Conservation (phyloP, 2,113 vertebrate genomes). For the Raja brachyura region DNA sequence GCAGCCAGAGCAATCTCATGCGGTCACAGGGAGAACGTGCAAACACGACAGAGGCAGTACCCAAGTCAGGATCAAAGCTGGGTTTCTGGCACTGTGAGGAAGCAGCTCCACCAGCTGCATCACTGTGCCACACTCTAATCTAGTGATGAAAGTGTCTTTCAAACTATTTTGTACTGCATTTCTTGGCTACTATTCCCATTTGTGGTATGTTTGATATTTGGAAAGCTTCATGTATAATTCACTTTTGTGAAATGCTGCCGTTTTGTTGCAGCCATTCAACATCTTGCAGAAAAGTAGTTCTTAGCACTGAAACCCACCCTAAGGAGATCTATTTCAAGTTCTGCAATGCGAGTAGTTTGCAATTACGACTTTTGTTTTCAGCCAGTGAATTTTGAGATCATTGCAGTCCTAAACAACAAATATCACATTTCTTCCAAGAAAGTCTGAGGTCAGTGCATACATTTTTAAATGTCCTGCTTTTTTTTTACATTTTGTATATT, state of each 20-base stretch:
- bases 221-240: not conserved
- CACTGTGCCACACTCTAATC: not conserved
- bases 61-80: no score
- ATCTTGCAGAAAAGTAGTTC: slow-evolving; percentile 1
- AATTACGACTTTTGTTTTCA: slow-evolving; percentile 20
- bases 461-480: slow-evolving; percentile 11
- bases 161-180: not conserved
- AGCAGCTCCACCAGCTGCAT: no score
- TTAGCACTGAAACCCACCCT: not conserved
- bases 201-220: not conserved
- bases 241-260: slow-evolving; percentile 1
- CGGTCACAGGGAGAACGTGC: no score
- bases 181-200: not conserved
- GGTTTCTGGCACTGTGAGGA: no score
- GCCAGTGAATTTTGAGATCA: not conserved
- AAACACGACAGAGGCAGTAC: no score
- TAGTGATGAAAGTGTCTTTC: not conserved
- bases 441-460: not conserved
- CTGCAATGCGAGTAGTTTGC: not conserved
- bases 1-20: no score
- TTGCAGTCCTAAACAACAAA: not conserved
- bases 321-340: slow-evolving; percentile 11
- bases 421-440: not conserved
- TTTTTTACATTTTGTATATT: slow-evolving; percentile 7
- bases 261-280: not conserved